These are phyloP conservation scores for Drosophila albomicans DNA, from an alignment of 1,140 invertebrate species.

Conservation along the genomic window DNA sequence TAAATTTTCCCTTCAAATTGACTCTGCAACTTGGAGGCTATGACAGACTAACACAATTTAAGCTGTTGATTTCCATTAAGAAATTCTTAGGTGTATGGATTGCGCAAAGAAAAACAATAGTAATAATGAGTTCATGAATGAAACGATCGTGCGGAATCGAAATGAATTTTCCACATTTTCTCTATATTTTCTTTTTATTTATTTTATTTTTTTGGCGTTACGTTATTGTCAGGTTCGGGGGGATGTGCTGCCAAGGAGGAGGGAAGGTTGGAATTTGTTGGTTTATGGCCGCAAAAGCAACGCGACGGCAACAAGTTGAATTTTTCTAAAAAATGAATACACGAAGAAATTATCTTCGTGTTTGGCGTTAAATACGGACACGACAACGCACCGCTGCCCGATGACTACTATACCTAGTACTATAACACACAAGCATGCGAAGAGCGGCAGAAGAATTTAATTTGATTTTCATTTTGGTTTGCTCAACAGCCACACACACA, in stretches of 20 bases:
- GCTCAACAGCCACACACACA: conserved; percentile 23
- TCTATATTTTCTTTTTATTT: conserved; percentile 12
- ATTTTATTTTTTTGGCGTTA: conserved; percentile 26
- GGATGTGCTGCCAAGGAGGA: background rate
- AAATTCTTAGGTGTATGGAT: too few species aligned
- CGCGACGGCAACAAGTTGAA: conserved; percentile 77
- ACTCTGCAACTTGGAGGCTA: too few species aligned
- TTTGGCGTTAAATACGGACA: conserved; percentile 78
- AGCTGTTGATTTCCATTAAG: background rate
- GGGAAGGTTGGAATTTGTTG: conserved; percentile 34
- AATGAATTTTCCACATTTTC: conserved; percentile 19
- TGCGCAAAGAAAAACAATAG: background rate
- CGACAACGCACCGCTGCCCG: conserved; percentile 61
- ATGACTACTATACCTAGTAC: background rate
- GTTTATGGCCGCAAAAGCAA: conserved; percentile 63
- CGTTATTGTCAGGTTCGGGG: conserved; percentile 10
- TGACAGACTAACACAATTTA: background rate
- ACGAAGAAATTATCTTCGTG: conserved; percentile 81
- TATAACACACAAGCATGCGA: conserved; percentile 3
- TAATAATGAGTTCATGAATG: conserved; percentile 64
- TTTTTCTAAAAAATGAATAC: conserved; percentile 82
- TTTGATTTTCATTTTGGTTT: conserved; percentile 70
- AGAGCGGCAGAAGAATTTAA: conserved; percentile 75
- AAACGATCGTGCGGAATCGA: conserved; percentile 30
- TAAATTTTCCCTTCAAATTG: background rate